These are phyloP conservation scores for Caradrina kadenii DNA, from an alignment of 2,888 invertebrate species.

Conservation along the genomic window DNA sequence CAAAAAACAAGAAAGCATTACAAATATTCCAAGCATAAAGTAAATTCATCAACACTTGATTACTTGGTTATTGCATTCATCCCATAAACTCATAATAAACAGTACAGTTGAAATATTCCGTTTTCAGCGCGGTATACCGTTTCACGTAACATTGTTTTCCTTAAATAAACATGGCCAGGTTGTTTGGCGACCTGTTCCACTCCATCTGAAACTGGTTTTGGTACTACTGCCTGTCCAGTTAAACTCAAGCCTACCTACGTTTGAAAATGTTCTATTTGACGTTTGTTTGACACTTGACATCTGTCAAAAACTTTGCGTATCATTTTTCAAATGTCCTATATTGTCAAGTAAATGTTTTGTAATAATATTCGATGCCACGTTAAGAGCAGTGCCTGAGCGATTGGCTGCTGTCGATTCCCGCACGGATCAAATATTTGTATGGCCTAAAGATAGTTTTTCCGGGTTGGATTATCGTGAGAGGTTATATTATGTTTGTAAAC, in stretches of 20 bases:
- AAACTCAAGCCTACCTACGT: background rate
- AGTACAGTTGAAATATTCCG: conserved; percentile 47
- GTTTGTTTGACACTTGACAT: background rate
- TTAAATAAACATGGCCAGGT: conserved; percentile 53
- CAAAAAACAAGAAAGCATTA: too few species aligned
- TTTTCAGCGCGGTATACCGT: conserved; percentile 47
- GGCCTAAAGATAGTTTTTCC: too few species aligned
- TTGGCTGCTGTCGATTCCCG: too few species aligned
- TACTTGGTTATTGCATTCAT: background rate
- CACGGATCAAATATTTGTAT: too few species aligned
- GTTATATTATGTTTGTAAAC: too few species aligned
- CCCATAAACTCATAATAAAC: conserved; percentile 36
- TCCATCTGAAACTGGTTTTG: conserved; percentile 56
- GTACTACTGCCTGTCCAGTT: conserved; percentile 9
- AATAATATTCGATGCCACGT: too few species aligned
- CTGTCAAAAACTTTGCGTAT: background rate
- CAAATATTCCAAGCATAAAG: background rate
- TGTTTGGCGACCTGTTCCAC: conserved; percentile 57
- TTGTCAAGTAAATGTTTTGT: too few species aligned
- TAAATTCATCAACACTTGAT: background rate
- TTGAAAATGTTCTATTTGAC: conserved; percentile 9
- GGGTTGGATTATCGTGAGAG: too few species aligned
- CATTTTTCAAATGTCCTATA: background rate
- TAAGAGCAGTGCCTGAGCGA: too few species aligned
- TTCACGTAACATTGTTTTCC: conserved; percentile 58